Conservation (phyloP, 2,113 vertebrate species). For the Passer domesticus region DNA sequence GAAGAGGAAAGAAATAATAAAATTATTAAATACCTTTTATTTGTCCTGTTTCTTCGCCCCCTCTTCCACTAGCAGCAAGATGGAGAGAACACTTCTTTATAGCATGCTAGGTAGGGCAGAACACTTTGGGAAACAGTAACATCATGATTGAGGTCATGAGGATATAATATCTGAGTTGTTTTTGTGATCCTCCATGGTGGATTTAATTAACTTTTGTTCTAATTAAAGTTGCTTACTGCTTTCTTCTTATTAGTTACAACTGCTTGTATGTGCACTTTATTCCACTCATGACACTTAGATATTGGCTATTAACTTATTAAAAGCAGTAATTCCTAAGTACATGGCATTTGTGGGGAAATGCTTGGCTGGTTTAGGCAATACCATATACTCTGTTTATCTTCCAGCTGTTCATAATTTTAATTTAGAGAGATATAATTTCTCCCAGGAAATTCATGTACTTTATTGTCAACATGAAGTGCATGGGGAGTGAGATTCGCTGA, state of each 20-base stretch:
- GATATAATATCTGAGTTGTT: conserved; percentile 10
- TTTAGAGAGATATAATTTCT: background rate
- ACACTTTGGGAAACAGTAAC: background rate
- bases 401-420: background rate
- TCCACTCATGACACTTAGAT: background rate
- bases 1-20: background rate
- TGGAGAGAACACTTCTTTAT: background rate
- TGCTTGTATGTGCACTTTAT: conserved; percentile 34
- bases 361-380: background rate
- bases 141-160: background rate
- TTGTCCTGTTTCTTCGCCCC: background rate
- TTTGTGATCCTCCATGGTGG: background rate
- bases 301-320: conserved; percentile 40
- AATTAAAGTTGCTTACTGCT: conserved; percentile 32
- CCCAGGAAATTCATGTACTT: background rate
- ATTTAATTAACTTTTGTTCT: conserved; percentile 50
- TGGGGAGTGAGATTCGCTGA: background rate
- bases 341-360: background rate
- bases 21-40: background rate
- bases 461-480: background rate
- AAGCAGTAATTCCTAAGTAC: conserved; percentile 42
- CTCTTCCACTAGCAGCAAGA: background rate
- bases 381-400: background rate
- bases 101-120: background rate
- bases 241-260: conserved; percentile 1